These are phyloP conservation scores for Mungos mungo DNA, from an alignment of 2,113 vertebrate species.

Conservation along the genomic window DNA sequence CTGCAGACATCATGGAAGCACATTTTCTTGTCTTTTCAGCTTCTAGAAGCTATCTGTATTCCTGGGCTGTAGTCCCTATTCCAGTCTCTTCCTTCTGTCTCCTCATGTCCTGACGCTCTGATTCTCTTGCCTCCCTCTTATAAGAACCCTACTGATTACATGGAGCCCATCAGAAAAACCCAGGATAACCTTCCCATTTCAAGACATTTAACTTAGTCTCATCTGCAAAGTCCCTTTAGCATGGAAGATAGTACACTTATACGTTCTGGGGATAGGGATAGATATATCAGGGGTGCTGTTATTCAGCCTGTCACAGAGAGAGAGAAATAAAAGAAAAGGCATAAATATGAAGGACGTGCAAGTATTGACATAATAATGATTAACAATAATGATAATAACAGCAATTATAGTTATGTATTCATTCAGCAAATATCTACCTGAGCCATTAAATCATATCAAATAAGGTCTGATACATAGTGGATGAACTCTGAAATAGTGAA, in stretches of 20 bases:
- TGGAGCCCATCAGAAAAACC: background rate
- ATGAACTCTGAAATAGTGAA: background rate
- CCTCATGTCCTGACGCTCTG: background rate
- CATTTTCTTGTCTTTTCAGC: background rate
- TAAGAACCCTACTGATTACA: accelerated
- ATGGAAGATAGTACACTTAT: background rate
- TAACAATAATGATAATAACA: background rate
- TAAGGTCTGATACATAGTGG: background rate
- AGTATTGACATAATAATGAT: background rate
- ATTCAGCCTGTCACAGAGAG: background rate
- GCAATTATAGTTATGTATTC: background rate
- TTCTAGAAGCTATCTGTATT: background rate
- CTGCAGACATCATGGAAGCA: background rate
- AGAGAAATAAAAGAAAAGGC: background rate
- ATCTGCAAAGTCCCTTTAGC: background rate
- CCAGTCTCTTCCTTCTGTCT: background rate
- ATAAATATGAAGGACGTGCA: background rate
- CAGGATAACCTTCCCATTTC: background rate
- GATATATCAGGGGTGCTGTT: background rate
- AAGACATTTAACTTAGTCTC: background rate
- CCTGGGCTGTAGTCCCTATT: background rate
- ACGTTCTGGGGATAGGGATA: background rate
- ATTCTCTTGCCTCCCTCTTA: background rate
- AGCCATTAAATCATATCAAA: background rate
- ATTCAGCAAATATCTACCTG: background rate